phyloP scores from a whole-genome alignment of 2,113 vertebrate genomes.

The Amphiprion ocellaris region DNA sequence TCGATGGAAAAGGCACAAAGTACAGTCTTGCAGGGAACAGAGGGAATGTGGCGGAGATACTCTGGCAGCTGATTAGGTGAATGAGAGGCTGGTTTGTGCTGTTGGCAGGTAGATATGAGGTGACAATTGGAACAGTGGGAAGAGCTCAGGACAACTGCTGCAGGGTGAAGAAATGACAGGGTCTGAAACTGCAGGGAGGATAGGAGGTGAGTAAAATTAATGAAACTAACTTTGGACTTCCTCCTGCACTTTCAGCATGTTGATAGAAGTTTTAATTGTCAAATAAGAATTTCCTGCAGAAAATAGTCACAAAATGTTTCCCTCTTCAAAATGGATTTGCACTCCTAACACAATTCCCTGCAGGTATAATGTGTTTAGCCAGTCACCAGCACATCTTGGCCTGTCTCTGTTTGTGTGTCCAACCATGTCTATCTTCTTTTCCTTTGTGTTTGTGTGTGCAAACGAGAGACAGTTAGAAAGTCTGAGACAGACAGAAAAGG shows the following conservation, averaged over 20 bases:
- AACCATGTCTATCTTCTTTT: neutral
- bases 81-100: conserved; percentile 5
- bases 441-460: neutral
- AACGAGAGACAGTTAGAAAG: neutral
- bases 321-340: too few relatives aligned
- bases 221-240: neutral
- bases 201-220: neutral
- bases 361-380: too few relatives aligned
- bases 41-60: neutral
- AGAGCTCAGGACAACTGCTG: conserved; percentile 13
- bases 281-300: neutral
- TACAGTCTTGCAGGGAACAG: neutral
- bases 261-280: neutral
- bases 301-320: neutral
- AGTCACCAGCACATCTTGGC: too few relatives aligned
- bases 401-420: neutral
- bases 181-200: neutral
- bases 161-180: conserved; percentile 2
- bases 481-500: neutral
- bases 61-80: neutral
- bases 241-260: too few relatives aligned
- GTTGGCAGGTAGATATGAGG: conserved; percentile 7
- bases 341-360: too few relatives aligned
- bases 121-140: neutral
- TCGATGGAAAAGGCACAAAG: neutral